Base-by-base conservation (phyloP, 2,888 invertebrate genomes). In the Barypeithes pellucidus region DNA sequence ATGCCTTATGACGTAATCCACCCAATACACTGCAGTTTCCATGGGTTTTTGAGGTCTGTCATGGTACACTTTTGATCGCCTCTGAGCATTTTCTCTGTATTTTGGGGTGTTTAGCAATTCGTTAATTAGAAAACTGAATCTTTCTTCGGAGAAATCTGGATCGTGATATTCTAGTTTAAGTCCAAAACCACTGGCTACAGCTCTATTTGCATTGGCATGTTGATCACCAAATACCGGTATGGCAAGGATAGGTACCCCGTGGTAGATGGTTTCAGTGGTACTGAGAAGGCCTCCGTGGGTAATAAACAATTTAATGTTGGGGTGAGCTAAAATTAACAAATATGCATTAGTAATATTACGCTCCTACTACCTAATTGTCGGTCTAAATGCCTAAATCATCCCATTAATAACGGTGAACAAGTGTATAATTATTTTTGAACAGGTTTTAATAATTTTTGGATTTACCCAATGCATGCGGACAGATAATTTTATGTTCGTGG, bases 271-370 rank as follows among this genome's bases (percentile, higher is more conserved):
- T 5, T 29, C 29, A 29, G n/a, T 43, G 16, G 29, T 29, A 29
- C 29, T 29, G 1, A 29, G 43, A 43, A 43, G 43, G 1, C 43
- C 43, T 43, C 43, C 43, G 43, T 79, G 89, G 89, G 81, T 89
- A 89, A 0, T 84, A 87, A 70, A 87, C 87, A 16, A 89, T 82
- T 0, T 43, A 16, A 89, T 82, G 76, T 88, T 88, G 0, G 86
- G 83, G 79, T 88, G 88, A 0, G 87, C 87, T 80, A 47, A 72
- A 50, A 66, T 8, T 24, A 24, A 24, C 24, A 29, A 29, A 29
- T 29, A 29, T n/a, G n/a, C n/a, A n/a, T n/a, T n/a, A n/a, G n/a
- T n/a, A n/a, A n/a, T n/a, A n/a, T n/a, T n/a, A n/a, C n/a, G n/a
- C n/a, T n/a, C n/a, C n/a, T n/a, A n/a, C n/a, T n/a, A n/a, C n/a